These are phyloP conservation scores for Papilio helenus DNA, from an alignment of 1,140 invertebrate species.

Conservation along the genomic window DNA sequence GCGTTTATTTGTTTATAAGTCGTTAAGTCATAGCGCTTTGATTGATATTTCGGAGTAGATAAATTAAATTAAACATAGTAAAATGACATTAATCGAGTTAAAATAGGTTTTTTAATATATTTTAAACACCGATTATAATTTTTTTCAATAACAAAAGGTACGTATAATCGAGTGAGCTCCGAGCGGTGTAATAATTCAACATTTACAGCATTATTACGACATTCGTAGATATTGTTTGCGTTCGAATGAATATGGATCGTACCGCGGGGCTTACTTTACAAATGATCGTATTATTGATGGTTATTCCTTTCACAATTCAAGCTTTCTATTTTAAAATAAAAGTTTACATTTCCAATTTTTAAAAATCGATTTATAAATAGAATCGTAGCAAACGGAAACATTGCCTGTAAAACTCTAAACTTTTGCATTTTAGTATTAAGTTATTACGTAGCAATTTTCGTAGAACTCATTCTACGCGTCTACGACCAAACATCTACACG, in stretches of 20 bases:
- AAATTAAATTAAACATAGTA: too few relatives aligned
- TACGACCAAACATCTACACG: too few relatives aligned
- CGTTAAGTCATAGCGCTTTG: too few relatives aligned
- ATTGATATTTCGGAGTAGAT: too few relatives aligned
- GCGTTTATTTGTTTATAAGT: too few relatives aligned
- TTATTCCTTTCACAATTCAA: background rate
- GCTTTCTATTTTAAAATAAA: background rate
- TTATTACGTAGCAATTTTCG: background rate
- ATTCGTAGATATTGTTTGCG: slow-evolving; percentile 28
- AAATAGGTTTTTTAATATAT: background rate
- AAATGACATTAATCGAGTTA: background rate
- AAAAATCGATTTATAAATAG: background rate
- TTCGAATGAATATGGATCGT: slow-evolving; percentile 24
- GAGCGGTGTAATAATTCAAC: slow-evolving; percentile 4
- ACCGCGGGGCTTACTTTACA: slow-evolving; percentile 25
- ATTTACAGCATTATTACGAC: slow-evolving; percentile 24
- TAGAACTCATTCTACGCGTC: background rate
- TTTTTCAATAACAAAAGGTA: slow-evolving; percentile 14
- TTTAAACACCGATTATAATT: background rate
- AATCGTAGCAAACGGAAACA: background rate
- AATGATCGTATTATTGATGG: slow-evolving; percentile 20
- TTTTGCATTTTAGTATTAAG: too few relatives aligned
- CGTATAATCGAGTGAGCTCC: background rate
- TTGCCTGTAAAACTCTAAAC: too few relatives aligned
- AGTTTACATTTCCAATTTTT: background rate